A percentile compares a stretch with the other conserved stretches of the same genome.
Conservation (phyloP, 2,888 invertebrate genomes). For the Oxycera nigricornis region DNA sequence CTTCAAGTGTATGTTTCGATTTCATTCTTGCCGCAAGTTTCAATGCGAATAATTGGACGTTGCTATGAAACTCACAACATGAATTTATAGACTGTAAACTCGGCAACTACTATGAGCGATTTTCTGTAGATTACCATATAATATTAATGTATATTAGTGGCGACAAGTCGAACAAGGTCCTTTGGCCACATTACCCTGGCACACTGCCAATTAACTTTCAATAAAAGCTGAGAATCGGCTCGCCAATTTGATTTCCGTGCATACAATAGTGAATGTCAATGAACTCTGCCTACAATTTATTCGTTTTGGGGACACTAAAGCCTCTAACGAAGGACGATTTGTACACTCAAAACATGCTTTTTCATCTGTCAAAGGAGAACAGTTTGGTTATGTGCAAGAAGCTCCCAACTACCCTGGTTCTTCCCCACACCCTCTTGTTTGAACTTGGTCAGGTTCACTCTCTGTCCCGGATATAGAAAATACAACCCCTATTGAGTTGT, state of each 20-base stretch:
- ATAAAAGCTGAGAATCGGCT: no score
- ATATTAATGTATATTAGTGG: no score
- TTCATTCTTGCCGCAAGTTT: not conserved
- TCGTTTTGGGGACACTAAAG: not conserved
- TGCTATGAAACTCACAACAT: not conserved
- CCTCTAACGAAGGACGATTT: not conserved
- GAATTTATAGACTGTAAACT: no score
- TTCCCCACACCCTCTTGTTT: not conserved
- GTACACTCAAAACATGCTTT: not conserved
- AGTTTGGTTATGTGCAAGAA: constrained; percentile 15
- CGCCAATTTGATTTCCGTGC: no score
- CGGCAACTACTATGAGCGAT: no score
- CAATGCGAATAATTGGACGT: not conserved
- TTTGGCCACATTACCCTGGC: no score
- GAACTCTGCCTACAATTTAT: not conserved
- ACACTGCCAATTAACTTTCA: no score
- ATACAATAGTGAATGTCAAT: not conserved
- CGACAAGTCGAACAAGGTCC: no score
- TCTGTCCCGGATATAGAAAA: not conserved
- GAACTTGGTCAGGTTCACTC: not conserved
- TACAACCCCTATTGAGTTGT: constrained; percentile 2
- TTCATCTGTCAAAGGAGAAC: constrained; percentile 3
- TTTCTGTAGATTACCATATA: no score
- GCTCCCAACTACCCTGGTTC: not conserved
- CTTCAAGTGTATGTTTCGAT: not conserved